phyloP scores from a whole-genome alignment of 2,888 invertebrate genomes.

The Bimastos eiseni region DNA sequence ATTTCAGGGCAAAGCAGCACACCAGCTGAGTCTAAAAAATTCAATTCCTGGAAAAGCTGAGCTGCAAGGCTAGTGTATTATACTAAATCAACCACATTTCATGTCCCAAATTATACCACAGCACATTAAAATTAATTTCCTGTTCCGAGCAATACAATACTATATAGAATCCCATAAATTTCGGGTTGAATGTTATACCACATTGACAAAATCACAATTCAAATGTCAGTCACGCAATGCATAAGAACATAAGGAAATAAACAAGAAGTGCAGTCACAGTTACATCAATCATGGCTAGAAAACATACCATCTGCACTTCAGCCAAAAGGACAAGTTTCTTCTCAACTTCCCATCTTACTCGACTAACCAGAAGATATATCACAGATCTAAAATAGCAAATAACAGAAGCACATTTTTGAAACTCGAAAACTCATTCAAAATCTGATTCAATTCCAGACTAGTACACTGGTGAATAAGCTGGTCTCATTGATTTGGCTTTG shows the following conservation, averaged over 20 bases:
- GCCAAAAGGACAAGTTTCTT: background rate
- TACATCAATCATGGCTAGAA: background rate
- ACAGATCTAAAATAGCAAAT: background rate
- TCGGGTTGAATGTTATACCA: background rate
- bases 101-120: background rate
- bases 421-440: background rate
- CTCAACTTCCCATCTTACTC: constrained; percentile 7
- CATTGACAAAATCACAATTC: background rate
- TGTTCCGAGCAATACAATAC: background rate
- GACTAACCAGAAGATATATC: background rate
- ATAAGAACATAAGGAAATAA: background rate
- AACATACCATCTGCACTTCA: constrained; percentile 9
- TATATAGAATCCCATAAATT: background rate
- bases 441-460: background rate
- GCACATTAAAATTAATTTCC: background rate
- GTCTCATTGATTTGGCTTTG: no score
- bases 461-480: no score
- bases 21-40: no score
- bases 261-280: background rate
- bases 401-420: background rate
- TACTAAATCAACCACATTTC: background rate
- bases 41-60: no score
- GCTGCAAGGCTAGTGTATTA: no score
- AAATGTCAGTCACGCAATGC: background rate
- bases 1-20: no score